phyloP scores from a whole-genome alignment of 2,113 vertebrate species.

The Tenebrosternarchus preto region DNA sequence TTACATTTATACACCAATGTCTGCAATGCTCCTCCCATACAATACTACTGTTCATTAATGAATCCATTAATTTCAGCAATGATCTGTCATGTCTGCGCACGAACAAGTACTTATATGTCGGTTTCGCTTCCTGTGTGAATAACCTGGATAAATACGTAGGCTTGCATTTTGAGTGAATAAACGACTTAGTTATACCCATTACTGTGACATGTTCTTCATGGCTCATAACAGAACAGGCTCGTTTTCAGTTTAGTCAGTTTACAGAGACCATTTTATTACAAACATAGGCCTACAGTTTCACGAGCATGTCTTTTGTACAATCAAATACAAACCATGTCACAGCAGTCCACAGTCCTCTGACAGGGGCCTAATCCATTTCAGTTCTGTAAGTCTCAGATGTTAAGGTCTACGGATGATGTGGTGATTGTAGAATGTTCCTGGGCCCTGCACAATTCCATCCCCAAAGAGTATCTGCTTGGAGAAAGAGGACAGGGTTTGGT shows the following conservation, averaged over 20 bases:
- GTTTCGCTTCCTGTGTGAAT: neutral
- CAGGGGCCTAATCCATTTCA: neutral
- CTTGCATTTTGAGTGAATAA: too few species aligned
- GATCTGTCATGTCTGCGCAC: neutral
- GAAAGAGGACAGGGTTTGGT: slow-evolving; percentile 14
- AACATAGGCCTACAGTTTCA: too few species aligned
- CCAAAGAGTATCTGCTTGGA: neutral
- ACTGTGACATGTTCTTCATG: too few species aligned
- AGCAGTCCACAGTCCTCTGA: neutral
- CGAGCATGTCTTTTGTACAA: too few species aligned
- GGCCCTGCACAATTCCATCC: neutral
- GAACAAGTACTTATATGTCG: neutral
- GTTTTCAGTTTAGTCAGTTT: too few species aligned
- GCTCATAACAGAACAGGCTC: too few species aligned
- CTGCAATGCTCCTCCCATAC: slow-evolving; percentile 27
- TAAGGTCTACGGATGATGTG: neutral
- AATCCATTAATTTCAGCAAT: neutral
- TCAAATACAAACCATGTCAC: too few species aligned
- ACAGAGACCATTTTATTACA: too few species aligned
- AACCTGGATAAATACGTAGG: neutral
- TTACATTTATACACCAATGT: slow-evolving; percentile 13
- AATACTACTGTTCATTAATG: too few species aligned
- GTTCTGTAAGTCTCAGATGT: neutral
- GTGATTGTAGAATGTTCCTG: neutral
- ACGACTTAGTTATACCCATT: too few species aligned